phyloP scores from a whole-genome alignment of 2,797 vertebrate species.

The Rhadinocentrus ornatus region DNA sequence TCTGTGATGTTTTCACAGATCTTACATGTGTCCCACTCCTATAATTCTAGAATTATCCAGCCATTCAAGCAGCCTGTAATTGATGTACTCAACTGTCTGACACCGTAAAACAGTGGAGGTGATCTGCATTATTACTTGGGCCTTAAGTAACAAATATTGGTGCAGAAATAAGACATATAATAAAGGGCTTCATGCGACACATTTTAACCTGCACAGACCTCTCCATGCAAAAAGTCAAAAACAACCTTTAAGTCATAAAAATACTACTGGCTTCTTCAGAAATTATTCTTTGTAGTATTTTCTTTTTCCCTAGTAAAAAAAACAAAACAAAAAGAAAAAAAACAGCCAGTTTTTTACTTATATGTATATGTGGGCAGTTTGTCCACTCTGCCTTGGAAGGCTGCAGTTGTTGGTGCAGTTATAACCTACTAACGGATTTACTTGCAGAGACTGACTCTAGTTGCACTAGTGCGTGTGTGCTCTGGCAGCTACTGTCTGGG shows the following conservation, averaged over 20 bases:
- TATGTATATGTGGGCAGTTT: not conserved
- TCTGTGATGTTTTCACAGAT: not conserved
- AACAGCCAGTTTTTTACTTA: not conserved
- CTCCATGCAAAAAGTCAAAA: not conserved
- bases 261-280: not conserved
- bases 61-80: not conserved
- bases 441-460: not conserved
- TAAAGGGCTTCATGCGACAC: not conserved
- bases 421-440: not conserved
- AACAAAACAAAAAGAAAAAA: too few species aligned
- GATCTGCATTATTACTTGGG: not conserved
- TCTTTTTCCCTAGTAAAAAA: not conserved
- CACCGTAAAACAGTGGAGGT: not conserved
- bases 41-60: not conserved
- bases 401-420: not conserved
- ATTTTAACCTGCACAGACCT: not conserved
- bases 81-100: not conserved
- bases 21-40: not conserved
- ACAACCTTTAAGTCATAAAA: not conserved
- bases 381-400: not conserved
- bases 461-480: slow-evolving; percentile 1
- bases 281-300: not conserved
- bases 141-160: not conserved
- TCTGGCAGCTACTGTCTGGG: not conserved
- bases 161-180: not conserved